A percentile compares a stretch with the other conserved stretches of the same genome.
Evolutionary conservation across 1,140 invertebrate genomes (phyloP).

Genomic region (Achroia grisella): DNA sequence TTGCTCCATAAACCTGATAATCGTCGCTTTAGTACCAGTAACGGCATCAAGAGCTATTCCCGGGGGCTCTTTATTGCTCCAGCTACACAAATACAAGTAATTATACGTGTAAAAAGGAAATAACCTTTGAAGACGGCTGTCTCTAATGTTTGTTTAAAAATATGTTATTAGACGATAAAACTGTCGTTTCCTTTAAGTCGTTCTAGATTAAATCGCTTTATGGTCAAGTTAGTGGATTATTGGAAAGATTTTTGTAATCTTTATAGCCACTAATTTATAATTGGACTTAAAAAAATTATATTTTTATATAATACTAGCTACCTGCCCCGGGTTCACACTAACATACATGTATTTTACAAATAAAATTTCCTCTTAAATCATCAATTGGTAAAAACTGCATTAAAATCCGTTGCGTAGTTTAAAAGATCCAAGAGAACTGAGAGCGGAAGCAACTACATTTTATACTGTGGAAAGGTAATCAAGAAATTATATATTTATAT

Average conservation of each 20-base stretch:
- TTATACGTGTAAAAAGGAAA: constrained; percentile 33
- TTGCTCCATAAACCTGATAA: constrained; percentile 32
- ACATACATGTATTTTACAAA: too few relatives aligned
- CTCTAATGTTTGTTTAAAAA: constrained; percentile 8
- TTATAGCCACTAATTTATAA: too few relatives aligned
- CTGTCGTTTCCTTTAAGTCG: neutral
- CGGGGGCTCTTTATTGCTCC: constrained; percentile 31
- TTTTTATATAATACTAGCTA: too few relatives aligned
- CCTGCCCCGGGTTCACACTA: too few relatives aligned
- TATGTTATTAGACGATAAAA: constrained; percentile 12
- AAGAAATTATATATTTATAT: too few relatives aligned
- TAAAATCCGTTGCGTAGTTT: too few relatives aligned
- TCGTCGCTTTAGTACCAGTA: constrained; percentile 39
- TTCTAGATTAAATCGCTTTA: constrained; percentile 10
- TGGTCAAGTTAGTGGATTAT: constrained; percentile 7
- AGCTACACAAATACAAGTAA: constrained; percentile 36
- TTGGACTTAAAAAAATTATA: too few relatives aligned
- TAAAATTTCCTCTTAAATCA: too few relatives aligned
- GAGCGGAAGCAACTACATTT: too few relatives aligned
- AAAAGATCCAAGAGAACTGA: too few relatives aligned
- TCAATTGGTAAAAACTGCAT: too few relatives aligned
- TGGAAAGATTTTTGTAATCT: constrained; percentile 7
- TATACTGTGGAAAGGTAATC: too few relatives aligned
- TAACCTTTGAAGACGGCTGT: constrained; percentile 12
- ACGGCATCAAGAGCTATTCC: constrained; percentile 31